Conservation (phyloP, 2,888 invertebrate genomes). For the Ophonus ardosiacus region DNA sequence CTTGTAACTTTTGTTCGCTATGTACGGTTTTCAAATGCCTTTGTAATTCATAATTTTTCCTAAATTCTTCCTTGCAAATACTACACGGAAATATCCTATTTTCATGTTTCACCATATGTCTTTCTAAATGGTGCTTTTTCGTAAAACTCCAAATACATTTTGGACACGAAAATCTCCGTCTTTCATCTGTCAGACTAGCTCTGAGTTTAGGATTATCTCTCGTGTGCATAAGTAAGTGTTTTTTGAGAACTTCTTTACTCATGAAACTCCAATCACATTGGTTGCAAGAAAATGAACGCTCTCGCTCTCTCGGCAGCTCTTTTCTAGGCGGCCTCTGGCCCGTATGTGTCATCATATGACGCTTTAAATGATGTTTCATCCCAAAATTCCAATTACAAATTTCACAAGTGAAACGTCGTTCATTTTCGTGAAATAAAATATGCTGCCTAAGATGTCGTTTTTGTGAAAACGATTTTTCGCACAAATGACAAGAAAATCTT, state of each 20-base stretch:
- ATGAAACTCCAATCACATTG: constrained; percentile 74
- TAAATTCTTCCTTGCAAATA: constrained; percentile 38
- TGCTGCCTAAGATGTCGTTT: constrained; percentile 53
- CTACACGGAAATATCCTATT: constrained; percentile 36
- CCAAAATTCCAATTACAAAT: constrained; percentile 76
- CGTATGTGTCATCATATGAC: constrained; percentile 73
- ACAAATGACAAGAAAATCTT: constrained; percentile 48
- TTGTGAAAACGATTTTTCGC: constrained; percentile 56
- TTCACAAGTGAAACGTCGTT: constrained; percentile 75
- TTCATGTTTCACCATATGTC: constrained; percentile 56
- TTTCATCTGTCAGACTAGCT: constrained; percentile 49
- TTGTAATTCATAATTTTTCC: constrained; percentile 51
- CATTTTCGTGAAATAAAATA: constrained; percentile 56
- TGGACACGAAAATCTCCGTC: constrained; percentile 45
- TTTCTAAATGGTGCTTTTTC: constrained; percentile 55
- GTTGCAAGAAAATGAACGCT: constrained; percentile 69
- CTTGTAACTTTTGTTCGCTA: background rate
- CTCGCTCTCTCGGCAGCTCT: constrained; percentile 66
- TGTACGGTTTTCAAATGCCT: constrained; percentile 39
- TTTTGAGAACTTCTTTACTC: constrained; percentile 72
- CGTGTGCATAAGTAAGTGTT: constrained; percentile 74
- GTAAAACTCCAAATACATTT: constrained; percentile 56
- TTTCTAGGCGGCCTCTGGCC: constrained; percentile 68
- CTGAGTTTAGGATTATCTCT: constrained; percentile 73
- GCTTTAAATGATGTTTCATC: constrained; percentile 79